Evolutionary conservation across 2,113 vertebrate species (phyloP).

Genomic region (Oncorhynchus mykiss): DNA sequence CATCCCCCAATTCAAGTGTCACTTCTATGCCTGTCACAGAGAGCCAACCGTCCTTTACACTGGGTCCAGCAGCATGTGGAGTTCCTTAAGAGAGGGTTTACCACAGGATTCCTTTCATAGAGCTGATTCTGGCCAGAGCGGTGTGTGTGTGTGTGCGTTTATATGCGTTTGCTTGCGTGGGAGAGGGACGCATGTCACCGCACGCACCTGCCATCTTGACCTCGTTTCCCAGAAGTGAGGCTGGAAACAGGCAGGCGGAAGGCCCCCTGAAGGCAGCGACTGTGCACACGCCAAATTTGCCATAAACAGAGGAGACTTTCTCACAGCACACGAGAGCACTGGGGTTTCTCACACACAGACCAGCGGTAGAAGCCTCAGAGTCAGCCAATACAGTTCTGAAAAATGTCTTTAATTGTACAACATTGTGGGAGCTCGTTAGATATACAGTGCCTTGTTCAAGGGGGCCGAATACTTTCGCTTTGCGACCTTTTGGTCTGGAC

Average conservation of each 20-base stretch:
- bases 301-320: constrained; percentile 16
- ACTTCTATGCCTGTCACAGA: constrained; percentile 24
- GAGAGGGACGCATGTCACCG: background rate
- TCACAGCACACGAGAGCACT: constrained; percentile 3
- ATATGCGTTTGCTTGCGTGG: background rate
- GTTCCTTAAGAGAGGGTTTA: background rate
- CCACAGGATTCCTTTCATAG: background rate
- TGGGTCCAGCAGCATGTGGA: background rate
- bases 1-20: no score
- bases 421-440: background rate
- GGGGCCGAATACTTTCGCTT: no score
- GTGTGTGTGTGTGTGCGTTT: background rate
- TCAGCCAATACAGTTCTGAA: background rate
- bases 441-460: no score
- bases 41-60: background rate
- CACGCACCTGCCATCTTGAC: constrained; percentile 1
- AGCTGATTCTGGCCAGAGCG: background rate
- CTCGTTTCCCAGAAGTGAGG: constrained; percentile 3
- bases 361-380: background rate
- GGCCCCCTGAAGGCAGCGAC: background rate
- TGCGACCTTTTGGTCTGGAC: no score
- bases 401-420: background rate
- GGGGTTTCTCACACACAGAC: background rate
- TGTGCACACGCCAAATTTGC: constrained; percentile 17
- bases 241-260: background rate